These are phyloP conservation scores for Metridium senile DNA, from an alignment of 92 coral and sea anemone genomes.

Conservation along the genomic window DNA sequence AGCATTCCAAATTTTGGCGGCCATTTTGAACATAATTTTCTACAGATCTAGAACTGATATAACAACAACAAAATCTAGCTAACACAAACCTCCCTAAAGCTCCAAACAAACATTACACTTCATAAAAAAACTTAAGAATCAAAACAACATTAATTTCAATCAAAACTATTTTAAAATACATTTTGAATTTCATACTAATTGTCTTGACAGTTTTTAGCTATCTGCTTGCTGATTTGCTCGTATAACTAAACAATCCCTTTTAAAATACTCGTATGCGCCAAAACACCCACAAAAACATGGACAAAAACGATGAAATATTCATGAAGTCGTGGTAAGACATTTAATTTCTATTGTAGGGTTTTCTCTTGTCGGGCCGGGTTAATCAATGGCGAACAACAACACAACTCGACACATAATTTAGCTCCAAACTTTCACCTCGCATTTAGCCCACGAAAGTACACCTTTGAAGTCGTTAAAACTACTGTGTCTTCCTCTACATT, in stretches of 20 bases:
- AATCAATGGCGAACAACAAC: neutral
- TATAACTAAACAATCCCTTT: neutral
- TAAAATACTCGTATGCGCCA: neutral
- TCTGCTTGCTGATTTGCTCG: neutral
- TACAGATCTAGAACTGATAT: too few relatives aligned
- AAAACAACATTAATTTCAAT: neutral
- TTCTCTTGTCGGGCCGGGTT: too few relatives aligned
- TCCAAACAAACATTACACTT: too few relatives aligned
- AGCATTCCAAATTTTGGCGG: too few relatives aligned
- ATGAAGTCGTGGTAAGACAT: neutral
- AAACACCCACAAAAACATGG: neutral
- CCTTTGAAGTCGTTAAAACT: too few relatives aligned
- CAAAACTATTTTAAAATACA: neutral
- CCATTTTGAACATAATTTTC: too few relatives aligned
- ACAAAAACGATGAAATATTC: conserved; percentile 1
- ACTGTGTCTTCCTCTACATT: too few relatives aligned
- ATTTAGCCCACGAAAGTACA: too few relatives aligned
- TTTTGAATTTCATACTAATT: neutral
- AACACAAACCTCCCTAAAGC: too few relatives aligned
- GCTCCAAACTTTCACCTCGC: neutral
- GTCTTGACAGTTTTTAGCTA: neutral
- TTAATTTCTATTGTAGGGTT: neutral
- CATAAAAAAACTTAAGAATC: too few relatives aligned
- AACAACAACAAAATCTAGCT: too few relatives aligned
- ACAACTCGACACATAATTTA: too few relatives aligned